These are phyloP conservation scores for Athalia rosae DNA, from an alignment of 2,888 invertebrate genomes.

Conservation along the genomic window DNA sequence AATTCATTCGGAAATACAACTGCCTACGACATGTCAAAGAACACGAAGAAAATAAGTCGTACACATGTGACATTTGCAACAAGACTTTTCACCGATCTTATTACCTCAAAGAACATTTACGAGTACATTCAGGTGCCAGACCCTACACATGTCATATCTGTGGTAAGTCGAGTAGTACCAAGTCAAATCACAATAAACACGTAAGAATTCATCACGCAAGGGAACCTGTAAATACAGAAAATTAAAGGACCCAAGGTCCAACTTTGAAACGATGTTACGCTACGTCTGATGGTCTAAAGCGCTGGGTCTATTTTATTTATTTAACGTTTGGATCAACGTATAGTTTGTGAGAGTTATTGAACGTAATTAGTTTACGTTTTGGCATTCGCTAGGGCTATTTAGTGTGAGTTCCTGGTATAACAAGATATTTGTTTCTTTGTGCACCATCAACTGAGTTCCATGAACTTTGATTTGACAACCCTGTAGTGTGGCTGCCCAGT, in stretches of 20 bases:
- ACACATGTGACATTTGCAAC: conserved; percentile 85
- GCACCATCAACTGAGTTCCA: neutral
- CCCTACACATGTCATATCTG: conserved; percentile 92
- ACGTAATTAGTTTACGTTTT: conserved; percentile 3
- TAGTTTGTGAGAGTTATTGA: neutral
- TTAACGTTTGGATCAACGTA: conserved; percentile 46
- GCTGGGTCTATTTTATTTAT: conserved; percentile 47
- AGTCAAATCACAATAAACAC: conserved; percentile 94
- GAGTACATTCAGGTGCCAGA: conserved; percentile 87
- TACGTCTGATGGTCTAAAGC: conserved; percentile 34
- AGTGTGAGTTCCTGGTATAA: neutral
- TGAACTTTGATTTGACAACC: neutral
- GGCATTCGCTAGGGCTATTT: neutral
- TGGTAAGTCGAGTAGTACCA: conserved; percentile 91
- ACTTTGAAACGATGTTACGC: neutral
- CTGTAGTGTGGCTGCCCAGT: neutral
- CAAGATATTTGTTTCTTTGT: conserved; percentile 11
- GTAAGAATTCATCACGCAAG: conserved; percentile 92
- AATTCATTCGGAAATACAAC: conserved; percentile 92
- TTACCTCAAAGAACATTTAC: conserved; percentile 90
- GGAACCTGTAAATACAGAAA: conserved; percentile 90
- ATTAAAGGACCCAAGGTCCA: conserved; percentile 73
- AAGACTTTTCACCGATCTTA: conserved; percentile 92
- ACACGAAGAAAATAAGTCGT: conserved; percentile 87
- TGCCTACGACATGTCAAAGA: conserved; percentile 90